These are phyloP conservation scores for Drosophila kuntzei DNA, from an alignment of 2,888 invertebrate genomes.

Conservation along the genomic window DNA sequence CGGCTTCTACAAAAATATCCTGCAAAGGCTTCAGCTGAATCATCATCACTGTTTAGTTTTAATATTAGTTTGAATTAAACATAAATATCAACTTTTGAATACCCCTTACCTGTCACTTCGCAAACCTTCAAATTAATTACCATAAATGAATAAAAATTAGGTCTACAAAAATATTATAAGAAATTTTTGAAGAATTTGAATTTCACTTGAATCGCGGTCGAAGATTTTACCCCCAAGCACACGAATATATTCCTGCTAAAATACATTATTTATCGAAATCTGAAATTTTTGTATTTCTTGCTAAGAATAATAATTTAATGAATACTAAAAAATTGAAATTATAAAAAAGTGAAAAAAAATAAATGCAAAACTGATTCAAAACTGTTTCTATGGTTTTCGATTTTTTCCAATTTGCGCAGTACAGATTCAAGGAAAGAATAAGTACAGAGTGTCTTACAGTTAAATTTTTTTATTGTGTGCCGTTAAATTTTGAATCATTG, in stretches of 20 bases:
- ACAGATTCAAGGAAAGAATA: too few relatives aligned
- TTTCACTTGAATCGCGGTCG: too few relatives aligned
- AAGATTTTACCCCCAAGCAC: background rate
- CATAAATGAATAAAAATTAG: background rate
- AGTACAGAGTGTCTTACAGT: too few relatives aligned
- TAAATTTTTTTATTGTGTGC: too few relatives aligned
- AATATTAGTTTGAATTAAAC: background rate
- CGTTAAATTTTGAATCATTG: too few relatives aligned
- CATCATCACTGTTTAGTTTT: background rate
- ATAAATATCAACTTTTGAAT: background rate
- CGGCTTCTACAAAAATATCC: slow-evolving; percentile 3
- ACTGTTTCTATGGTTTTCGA: too few relatives aligned
- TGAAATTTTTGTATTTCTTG: background rate
- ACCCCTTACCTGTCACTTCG: background rate
- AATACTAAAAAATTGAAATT: background rate
- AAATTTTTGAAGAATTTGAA: too few relatives aligned
- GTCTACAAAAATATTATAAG: background rate
- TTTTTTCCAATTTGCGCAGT: too few relatives aligned
- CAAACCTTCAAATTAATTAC: background rate
- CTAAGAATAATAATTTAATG: background rate
- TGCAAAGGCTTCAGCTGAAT: background rate
- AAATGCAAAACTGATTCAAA: too few relatives aligned
- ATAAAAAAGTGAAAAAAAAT: background rate
- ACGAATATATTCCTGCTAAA: background rate
- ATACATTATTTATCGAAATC: background rate